Base-by-base conservation (phyloP, 2,113 vertebrate genomes). In the Catharus minimus region DNA sequence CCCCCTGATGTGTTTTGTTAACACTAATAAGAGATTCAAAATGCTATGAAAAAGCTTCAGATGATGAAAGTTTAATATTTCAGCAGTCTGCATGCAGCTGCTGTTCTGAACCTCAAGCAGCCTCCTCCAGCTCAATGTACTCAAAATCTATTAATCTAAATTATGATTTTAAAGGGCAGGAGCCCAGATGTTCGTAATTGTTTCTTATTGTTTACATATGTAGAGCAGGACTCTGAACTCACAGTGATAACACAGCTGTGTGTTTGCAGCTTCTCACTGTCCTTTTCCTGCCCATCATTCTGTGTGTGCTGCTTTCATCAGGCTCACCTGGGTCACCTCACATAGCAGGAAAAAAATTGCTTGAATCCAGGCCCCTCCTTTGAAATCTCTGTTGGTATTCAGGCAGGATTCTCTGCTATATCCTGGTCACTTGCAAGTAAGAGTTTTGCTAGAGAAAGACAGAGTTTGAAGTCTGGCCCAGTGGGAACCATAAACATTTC, bases 61-160 rank as follows among this genome's bases (percentile, higher is more conserved):
- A 91, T 66, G 22, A 95, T 72, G 46, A 32, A 91, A 75, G 41
- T 90, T 90, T 74, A 86, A 58, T 95, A 93, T 90, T 89, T 83
- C 80, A 84, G n/a, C 66, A 78, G 79, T 50, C 52, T 56, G 30
- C 36, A 30, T 49, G 58, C 87, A 95, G 74, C 89, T 93, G 88
- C 71, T 75, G 41, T 84, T 74, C 69, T 56, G 61, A 93, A 78
- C 36, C 38, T 46, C 38, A 57, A 55, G 77, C 43, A 90, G 53
- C 32, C 52, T 88, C 46, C 41, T 93, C 68, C 47, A 65, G 49
- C 32, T 90, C 1, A 0, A 41, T 85, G 15, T 50, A 77, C 62
- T 92, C 36, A 79, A 75, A 62, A 66, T 44, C 79, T 86, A 74
- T 62, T 65, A 36, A 90, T 92, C 53, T 77, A 62, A 74, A 85